These are phyloP conservation scores for Vultur gryphus DNA, from an alignment of 2,797 vertebrate species.

Conservation along the genomic window DNA sequence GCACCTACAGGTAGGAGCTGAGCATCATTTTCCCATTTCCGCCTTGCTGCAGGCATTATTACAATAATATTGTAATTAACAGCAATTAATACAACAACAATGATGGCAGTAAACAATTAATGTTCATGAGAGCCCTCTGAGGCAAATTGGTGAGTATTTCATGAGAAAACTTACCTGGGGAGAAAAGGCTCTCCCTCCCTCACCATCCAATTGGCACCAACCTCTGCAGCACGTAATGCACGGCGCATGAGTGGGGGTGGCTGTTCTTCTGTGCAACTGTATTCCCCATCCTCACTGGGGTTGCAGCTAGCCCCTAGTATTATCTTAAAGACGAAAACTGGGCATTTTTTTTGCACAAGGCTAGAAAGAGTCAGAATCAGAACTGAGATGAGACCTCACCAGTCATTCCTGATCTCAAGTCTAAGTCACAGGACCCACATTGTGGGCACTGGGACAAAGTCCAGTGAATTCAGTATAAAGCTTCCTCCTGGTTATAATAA, in stretches of 20 bases:
- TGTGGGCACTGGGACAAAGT: not conserved
- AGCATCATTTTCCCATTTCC: not conserved
- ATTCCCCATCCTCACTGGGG: not conserved
- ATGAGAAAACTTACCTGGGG: not conserved
- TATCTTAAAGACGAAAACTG: not conserved
- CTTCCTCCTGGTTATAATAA: not conserved
- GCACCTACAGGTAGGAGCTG: not conserved
- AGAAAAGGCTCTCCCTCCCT: not conserved
- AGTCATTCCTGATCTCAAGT: not conserved
- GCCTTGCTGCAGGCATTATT: not conserved
- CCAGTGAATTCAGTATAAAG: not conserved
- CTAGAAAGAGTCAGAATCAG: not conserved
- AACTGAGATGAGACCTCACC: not conserved
- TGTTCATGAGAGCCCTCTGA: not conserved
- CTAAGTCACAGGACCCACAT: not conserved
- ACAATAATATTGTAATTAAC: not conserved
- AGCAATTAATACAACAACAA: not conserved
- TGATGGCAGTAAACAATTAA: not conserved
- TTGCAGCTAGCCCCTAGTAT: not conserved
- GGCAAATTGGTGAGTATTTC: not conserved
- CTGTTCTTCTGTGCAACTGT: not conserved
- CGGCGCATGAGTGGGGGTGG: fast-evolving
- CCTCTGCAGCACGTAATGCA: not conserved
- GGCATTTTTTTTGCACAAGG: not conserved
- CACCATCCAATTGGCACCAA: fast-evolving